Evolutionary conservation across 2,797 vertebrate genomes (phyloP), one percentile per base, ranked within the genome.

Genomic region (Gallinago solitaria): DNA sequence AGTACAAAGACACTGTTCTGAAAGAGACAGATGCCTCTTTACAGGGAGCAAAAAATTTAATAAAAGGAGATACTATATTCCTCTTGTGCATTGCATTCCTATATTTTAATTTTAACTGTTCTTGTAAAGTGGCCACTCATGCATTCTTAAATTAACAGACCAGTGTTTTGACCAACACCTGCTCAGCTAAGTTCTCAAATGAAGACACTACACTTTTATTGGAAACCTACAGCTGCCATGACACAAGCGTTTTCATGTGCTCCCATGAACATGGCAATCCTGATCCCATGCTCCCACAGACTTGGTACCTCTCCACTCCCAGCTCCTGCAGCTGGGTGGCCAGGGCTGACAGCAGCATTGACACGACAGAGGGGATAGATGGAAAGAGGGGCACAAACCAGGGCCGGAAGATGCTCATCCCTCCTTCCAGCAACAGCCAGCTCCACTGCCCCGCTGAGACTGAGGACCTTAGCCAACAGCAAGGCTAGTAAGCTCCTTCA

Each of bases 371-470:
- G 27, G 33, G 9, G 12, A 24, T 8, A 25, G 33, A n/a, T 2
- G 18, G 27, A 51, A 5, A 28, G 18, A 51, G 6, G 32, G 6
- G 30, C 45, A 67, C 0, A 0, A 48, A 41, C 9, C 0, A 1
- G 14, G 15, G 39, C 67, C 19, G 50, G 80, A 43, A 60, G 32
- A 48, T 1, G 2, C 25, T 61, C 56, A 28, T 8, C 41, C 28
- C 39, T 67, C 63, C 30, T 25, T 20, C 48, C 53, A 93, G 57
- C n/a, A 70, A 30, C 21, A 51, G 14, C 19, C 77, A 79, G 45
- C 30, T 74, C 67, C 47, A 39, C 21, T 50, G 33, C 18, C 9
- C 28, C 1, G 0, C 73, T 27, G 54, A 56, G 35, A 57, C 24
- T 11, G 1, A 45, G 69, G 51, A 41, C 54, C 28, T 59, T 45